Conservation (phyloP, 2,113 vertebrate species). For the Stigmatopora argus region DNA sequence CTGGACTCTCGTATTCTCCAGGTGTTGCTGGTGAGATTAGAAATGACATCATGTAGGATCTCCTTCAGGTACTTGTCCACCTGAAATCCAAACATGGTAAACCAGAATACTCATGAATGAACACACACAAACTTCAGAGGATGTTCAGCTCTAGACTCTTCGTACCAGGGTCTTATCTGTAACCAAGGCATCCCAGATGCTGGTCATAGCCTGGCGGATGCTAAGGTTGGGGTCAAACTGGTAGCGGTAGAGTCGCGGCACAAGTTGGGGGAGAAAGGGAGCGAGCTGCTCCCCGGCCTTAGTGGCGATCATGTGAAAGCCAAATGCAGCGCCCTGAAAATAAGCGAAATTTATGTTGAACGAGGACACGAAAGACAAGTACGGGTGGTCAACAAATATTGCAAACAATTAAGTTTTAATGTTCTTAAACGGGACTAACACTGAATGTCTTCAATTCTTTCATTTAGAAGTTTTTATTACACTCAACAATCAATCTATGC, state of each 20-base stretch:
- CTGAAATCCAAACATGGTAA: constrained; percentile 57
- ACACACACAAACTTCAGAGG: neutral
- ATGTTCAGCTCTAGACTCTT: neutral
- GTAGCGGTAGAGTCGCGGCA: constrained; percentile 94
- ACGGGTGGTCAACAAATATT: neutral
- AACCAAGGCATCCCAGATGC: constrained; percentile 95
- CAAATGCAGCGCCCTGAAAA: constrained; percentile 91
- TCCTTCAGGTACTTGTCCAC: constrained; percentile 95
- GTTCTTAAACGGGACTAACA: neutral
- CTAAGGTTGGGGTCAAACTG: constrained; percentile 96
- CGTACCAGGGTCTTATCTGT: constrained; percentile 86
- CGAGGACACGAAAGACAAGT: neutral
- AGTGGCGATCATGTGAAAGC: constrained; percentile 92
- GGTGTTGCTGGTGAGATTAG: constrained; percentile 88
- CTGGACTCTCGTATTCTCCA: constrained; percentile 97
- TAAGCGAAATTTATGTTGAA: neutral
- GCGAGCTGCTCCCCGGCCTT: constrained; percentile 93
- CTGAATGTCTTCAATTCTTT: too few species aligned
- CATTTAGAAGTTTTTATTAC: too few species aligned
- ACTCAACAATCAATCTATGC: too few species aligned
- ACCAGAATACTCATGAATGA: neutral
- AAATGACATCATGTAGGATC: constrained; percentile 90
- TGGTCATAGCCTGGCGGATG: constrained; percentile 95
- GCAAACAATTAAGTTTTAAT: neutral
- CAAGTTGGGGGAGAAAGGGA: constrained; percentile 86